These are phyloP conservation scores for Omphaloscelis lunosa DNA, from an alignment of 2,888 invertebrate genomes.

Conservation along the genomic window DNA sequence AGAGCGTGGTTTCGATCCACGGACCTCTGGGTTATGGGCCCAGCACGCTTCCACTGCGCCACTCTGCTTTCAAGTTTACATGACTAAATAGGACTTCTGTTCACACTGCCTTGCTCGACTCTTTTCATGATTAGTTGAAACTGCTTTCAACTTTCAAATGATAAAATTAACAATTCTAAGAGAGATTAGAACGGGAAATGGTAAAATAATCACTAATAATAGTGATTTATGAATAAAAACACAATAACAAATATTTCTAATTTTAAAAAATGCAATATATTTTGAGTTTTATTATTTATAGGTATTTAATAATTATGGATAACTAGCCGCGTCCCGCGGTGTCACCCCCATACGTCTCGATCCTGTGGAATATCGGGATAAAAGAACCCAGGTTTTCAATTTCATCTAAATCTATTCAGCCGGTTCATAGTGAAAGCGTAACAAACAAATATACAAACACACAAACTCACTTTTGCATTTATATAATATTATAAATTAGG, in stretches of 20 bases:
- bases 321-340: too few species aligned
- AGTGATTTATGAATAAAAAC: not conserved
- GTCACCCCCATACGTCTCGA: too few species aligned
- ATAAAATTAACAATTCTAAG: not conserved
- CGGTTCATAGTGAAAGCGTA: too few species aligned
- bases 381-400: too few species aligned
- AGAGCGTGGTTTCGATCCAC: constrained; percentile 96
- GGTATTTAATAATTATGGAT: not conserved
- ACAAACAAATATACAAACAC: too few species aligned
- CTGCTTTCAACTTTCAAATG: not conserved
- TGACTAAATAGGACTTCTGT: not conserved
- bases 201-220: not conserved
- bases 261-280: not conserved
- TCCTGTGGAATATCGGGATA: too few species aligned
- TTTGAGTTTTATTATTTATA: not conserved
- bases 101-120: too few species aligned
- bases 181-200: not conserved
- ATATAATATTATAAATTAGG: too few species aligned
- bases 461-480: too few species aligned
- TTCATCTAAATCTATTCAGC: too few species aligned
- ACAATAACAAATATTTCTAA: too few species aligned
- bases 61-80: constrained; percentile 90
- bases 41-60: constrained; percentile 96
- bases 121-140: not conserved
- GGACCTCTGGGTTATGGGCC: constrained; percentile 97